Evolutionary conservation across 2,113 vertebrate species (phyloP).

Genomic region (Lonchura striata): DNA sequence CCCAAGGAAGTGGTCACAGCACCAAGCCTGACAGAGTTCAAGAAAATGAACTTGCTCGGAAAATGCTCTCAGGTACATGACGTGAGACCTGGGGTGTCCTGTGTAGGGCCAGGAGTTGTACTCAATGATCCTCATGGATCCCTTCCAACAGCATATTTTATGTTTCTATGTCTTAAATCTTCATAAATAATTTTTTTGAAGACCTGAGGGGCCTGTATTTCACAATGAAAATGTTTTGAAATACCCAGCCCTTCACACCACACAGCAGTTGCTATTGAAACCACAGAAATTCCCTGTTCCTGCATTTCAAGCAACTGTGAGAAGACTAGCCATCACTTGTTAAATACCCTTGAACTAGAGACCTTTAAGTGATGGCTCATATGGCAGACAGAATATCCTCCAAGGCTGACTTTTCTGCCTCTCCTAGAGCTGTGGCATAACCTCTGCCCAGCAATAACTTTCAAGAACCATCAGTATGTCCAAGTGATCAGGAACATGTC

Average conservation of each 20-base stretch:
- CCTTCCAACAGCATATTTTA: not conserved
- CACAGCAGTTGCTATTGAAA: not conserved
- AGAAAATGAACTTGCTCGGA: not conserved
- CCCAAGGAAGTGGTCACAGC: not conserved
- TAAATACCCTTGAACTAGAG: not conserved
- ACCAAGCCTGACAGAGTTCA: not conserved
- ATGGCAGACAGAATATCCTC: not conserved
- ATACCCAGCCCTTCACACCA: not conserved
- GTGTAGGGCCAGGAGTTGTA: too few species aligned
- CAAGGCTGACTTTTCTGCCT: not conserved
- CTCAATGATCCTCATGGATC: fast-evolving
- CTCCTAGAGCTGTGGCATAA: not conserved
- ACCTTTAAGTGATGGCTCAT: not conserved
- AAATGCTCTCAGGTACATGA: not conserved
- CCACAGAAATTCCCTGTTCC: not conserved
- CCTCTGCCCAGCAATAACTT: not conserved
- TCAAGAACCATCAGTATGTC: not conserved
- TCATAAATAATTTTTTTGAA: not conserved
- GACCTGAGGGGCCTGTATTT: not conserved
- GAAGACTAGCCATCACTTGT: not conserved
- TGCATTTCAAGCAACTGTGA: not conserved
- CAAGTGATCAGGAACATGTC: not conserved
- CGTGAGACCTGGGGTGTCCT: not conserved
- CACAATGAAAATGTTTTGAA: not conserved
- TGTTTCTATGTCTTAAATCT: not conserved